Base-by-base conservation (phyloP, 1,140 invertebrate species). In the Zaprionus vittiger region DNA sequence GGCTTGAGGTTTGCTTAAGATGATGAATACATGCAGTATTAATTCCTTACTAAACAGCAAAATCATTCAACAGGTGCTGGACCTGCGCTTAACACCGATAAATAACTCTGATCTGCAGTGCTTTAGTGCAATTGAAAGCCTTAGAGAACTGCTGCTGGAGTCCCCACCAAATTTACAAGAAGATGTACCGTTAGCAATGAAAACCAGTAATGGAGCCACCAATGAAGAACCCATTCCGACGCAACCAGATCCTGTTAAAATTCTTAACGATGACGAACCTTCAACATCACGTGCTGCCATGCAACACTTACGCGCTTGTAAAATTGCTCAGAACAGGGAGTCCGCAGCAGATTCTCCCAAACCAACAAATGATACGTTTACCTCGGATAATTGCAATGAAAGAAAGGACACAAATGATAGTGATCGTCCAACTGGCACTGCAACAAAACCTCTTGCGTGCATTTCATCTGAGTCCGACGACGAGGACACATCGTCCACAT, bases 101-200 rank as follows among this genome's bases (percentile, higher is more conserved):
- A 95, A 94, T 12, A 95, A 96, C 77, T 95, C 95, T 7, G 96
- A 96, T 91, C 93, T 96, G 17, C 94, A 95, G 44, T 95, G 95
- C 70, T 95, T 96, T 62, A 95, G 95, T 76, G 94, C 94, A 69
- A 94, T 95, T 44, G 93, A 93, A 34, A 93, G 93, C 5, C 92
- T 96, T n/a, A 94, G 93, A 24, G 94, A 95, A 89, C 84, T 96
- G 20, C 95, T 95, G 74, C 81, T 96, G 54, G 94, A 95, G 72
- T 94, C 94, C 38, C 93, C 94, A 4, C 84, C 64, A 5, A 76
- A 79, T 76, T 59, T 80, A 55, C 73, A 64, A 69, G 24, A 60
- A 2, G 67, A 79, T 49, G 31, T 34, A 20, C 12, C 54, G 2
- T 37, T 24, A 4, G n/a, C 59, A 4, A 49, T 52, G 6, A 83